phyloP scores from a whole-genome alignment of 2,113 vertebrate species.

The Actinemys pallida region DNA sequence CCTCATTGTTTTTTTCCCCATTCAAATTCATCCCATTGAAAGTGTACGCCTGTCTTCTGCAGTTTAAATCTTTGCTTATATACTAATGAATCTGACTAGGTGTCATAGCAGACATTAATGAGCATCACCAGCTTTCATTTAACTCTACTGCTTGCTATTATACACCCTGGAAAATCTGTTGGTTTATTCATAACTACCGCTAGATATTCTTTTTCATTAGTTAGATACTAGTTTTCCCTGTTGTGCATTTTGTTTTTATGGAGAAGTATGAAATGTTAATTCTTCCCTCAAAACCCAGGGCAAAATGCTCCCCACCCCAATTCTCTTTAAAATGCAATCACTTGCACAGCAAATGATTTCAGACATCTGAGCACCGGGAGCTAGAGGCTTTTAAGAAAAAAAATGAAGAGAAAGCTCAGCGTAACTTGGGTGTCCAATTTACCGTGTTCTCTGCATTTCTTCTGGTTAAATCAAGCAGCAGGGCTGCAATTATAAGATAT shows the following conservation, averaged over 20 bases:
- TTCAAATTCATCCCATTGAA: conserved; percentile 15
- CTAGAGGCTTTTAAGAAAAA: conserved; percentile 19
- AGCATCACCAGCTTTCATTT: conserved; percentile 57
- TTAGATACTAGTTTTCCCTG: conserved; percentile 45
- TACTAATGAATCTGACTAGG: conserved; percentile 55
- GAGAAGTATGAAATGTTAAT: conserved; percentile 62
- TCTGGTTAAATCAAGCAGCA: conserved; percentile 42
- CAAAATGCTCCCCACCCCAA: not conserved
- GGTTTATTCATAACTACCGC: conserved; percentile 60
- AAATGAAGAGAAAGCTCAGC: conserved; percentile 7
- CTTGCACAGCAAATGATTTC: conserved; percentile 2
- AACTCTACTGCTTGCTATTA: conserved; percentile 42
- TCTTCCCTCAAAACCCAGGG: conserved; percentile 34
- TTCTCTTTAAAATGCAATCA: not conserved
- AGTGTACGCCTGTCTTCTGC: not conserved
- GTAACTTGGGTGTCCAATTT: not conserved
- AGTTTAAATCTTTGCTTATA: conserved; percentile 39
- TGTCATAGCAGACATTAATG: conserved; percentile 59
- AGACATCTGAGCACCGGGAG: conserved; percentile 40
- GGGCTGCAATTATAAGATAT: conserved; percentile 26
- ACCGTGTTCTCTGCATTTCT: conserved; percentile 21
- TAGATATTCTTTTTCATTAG: conserved; percentile 68
- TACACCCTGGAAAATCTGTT: conserved; percentile 41
- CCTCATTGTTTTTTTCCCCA: conserved; percentile 14
- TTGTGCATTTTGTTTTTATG: conserved; percentile 53